Evolutionary conservation across 2,888 invertebrate species (phyloP).

Genomic region (Lasioglossum leucozonium): DNA sequence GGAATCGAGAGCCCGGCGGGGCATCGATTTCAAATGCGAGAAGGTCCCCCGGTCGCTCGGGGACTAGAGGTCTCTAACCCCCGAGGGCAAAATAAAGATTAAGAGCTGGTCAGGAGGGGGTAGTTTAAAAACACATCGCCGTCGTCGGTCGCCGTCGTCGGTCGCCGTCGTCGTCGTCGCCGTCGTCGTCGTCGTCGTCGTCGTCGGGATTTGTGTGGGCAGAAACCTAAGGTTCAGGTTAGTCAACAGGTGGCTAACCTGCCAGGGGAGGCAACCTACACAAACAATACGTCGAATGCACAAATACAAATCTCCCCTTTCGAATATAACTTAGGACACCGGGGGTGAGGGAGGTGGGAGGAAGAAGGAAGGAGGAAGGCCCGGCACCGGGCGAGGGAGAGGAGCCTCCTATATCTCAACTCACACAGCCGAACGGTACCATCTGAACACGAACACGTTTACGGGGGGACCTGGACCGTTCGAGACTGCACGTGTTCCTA

Average conservation of each 20-base stretch:
- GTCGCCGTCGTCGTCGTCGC: constrained; percentile 72
- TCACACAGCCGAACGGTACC: constrained; percentile 77
- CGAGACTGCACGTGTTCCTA: constrained; percentile 84
- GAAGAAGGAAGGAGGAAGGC: constrained; percentile 58
- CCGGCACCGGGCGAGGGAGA: constrained; percentile 52
- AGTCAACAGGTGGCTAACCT: constrained; percentile 85
- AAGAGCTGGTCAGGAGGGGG: constrained; percentile 71
- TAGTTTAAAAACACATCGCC: constrained; percentile 80
- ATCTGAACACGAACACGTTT: constrained; percentile 82
- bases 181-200: constrained; percentile 68
- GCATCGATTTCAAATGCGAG: constrained; percentile 74
- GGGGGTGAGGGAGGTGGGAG: constrained; percentile 38
- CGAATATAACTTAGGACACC: constrained; percentile 76
- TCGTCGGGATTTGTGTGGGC: constrained; percentile 78
- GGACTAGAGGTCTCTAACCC: constrained; percentile 78
- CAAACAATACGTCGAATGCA: constrained; percentile 83
- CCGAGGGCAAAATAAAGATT: constrained; percentile 80
- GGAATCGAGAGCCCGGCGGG: constrained; percentile 28
- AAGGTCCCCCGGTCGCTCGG: constrained; percentile 53
- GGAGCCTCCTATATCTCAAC: constrained; percentile 80
- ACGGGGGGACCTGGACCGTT: constrained; percentile 80
- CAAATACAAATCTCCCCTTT: constrained; percentile 82
- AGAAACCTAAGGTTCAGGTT: constrained; percentile 81
- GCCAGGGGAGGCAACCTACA: constrained; percentile 81
- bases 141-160: constrained; percentile 67